Conservation (phyloP, 2,888 invertebrate genomes). For the Baccha elongata region DNA sequence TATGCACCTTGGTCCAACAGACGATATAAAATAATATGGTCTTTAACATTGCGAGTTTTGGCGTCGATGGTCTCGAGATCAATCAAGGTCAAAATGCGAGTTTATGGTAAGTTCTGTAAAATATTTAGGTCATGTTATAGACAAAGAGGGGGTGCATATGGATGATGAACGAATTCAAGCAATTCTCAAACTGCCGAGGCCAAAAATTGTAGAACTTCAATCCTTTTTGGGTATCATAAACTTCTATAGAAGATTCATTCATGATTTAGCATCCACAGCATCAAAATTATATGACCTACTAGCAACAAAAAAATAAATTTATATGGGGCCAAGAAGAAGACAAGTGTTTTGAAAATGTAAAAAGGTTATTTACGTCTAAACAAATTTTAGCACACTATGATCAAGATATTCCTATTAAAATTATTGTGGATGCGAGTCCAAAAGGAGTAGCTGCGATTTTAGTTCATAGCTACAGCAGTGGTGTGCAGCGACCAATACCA, state of each 20-base stretch:
- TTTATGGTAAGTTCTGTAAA: no score
- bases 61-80: no score
- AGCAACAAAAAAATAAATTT: no score
- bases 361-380: background rate
- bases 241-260: conserved; percentile 60
- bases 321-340: background rate
- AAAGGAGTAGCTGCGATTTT: background rate
- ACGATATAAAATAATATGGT: no score
- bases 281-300: no score
- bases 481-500: conserved; percentile 77
- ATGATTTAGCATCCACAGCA: no score
- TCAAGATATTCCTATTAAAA: background rate
- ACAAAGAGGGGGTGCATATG: no score
- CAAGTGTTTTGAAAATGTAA: conserved; percentile 28
- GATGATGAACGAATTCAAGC: no score
- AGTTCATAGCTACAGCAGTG: conserved; percentile 55
- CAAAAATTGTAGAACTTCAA: conserved; percentile 22
- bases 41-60: no score
- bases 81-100: no score
- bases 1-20: no score
- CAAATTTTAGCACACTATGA: background rate
- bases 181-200: conserved; percentile 4
- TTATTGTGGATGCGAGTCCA: conserved; percentile 1
- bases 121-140: no score
- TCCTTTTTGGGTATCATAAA: conserved; percentile 77